These are phyloP conservation scores for Muricea muricata DNA, from an alignment of 92 coral and sea anemone species.

Conservation along the genomic window DNA sequence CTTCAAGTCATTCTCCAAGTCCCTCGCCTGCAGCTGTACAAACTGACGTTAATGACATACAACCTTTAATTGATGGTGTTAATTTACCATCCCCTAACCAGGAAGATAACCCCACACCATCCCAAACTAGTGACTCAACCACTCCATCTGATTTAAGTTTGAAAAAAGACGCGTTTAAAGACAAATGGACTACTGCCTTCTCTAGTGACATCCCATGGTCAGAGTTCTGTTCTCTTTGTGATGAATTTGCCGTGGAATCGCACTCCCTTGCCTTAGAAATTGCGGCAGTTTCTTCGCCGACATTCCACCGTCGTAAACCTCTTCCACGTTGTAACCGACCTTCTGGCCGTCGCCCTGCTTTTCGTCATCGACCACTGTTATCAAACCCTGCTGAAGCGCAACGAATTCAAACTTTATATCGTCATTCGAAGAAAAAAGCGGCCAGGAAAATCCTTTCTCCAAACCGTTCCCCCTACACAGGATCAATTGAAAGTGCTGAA, in stretches of 20 bases:
- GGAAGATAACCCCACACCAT: background rate
- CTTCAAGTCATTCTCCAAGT: background rate
- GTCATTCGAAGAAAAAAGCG: conserved; percentile 10
- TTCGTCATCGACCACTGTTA: conserved; percentile 1
- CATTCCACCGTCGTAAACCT: background rate
- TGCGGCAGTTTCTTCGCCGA: background rate
- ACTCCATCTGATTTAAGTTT: background rate
- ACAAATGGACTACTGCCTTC: background rate
- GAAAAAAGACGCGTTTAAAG: background rate
- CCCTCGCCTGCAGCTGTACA: background rate
- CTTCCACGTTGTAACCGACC: conserved; percentile 1
- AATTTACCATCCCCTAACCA: background rate
- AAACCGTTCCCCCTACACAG: background rate
- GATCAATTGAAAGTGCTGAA: background rate
- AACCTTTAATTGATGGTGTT: background rate
- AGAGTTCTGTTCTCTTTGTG: background rate
- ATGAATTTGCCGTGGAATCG: background rate
- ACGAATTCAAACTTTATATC: background rate
- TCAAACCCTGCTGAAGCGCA: background rate
- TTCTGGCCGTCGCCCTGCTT: conserved; percentile 18
- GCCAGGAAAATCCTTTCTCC: background rate
- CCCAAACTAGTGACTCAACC: background rate
- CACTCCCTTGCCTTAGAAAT: background rate
- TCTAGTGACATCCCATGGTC: conserved; percentile 1
- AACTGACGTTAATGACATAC: background rate